Evolutionary conservation across 2,797 vertebrate species (phyloP), one percentile per base, ranked within the genome.

Genomic region (Manis pentadactyla): DNA sequence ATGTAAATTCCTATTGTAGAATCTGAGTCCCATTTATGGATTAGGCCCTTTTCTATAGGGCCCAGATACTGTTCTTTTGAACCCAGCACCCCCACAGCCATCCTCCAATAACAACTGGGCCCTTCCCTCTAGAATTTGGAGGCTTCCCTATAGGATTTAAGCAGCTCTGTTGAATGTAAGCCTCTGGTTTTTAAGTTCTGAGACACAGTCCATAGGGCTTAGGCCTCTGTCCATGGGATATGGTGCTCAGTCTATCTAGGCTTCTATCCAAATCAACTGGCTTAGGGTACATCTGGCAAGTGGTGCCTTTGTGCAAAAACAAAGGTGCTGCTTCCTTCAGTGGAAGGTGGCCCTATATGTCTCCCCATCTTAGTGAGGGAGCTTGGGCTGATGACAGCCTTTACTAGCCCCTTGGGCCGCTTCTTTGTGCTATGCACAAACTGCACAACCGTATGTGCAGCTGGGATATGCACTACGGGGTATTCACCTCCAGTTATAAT

Each of bases 281-380:
- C 42, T 49, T 69, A 49, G 87, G 37, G 82, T 55, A 27, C 37
- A 46, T 77, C 75, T 84, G 66, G 94, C 73, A 94, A 95, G n/a
- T 13, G 31, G 49, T 92, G 55, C 7, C 46, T 77, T 39, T 71
- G 83, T 86, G 46, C 42, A 77, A 61, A 94, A 84, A 57, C 75
- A 89, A 87, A 93, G 61, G 79, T 61, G 53, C 49, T 1, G 2
- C n/a, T 83, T 84, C 42, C 90, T 85, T 83, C 17, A 17, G 86
- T 29, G 23, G 83, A 79, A 85, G 51, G 78, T 34, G 69, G 84
- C 31, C 63, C 37, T 77, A 0, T 31, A 13, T 81, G 29, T 90
- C 19, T 90, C 75, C 34, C 78, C 25, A 9, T 57, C 74, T 61
- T 55, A 29, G 46, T 37, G 29, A 95, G 77, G 57, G 69, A 63